Conservation (phyloP, 2,888 invertebrate species). For the Ectobius pallidus region DNA sequence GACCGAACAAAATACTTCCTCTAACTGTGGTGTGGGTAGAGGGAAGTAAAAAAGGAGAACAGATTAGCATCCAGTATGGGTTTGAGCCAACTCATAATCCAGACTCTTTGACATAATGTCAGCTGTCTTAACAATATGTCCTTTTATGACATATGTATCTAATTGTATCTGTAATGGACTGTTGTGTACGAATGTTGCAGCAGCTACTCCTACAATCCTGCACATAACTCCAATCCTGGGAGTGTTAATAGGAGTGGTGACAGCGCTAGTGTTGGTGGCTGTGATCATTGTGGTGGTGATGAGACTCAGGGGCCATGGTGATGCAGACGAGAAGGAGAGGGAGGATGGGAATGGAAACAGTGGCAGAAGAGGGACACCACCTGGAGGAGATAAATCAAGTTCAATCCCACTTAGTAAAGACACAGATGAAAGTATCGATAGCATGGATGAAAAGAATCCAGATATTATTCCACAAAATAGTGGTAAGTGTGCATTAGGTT, state of each 20-base stretch:
- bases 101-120: too few species aligned
- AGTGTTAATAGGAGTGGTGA: conserved; percentile 60
- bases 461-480: conserved; percentile 64
- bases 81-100: too few species aligned
- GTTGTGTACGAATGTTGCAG: too few species aligned
- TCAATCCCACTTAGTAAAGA: conserved; percentile 59
- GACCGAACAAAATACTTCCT: too few species aligned
- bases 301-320: conserved; percentile 54
- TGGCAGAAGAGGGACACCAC: conserved; percentile 20
- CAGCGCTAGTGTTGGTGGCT: conserved; percentile 60
- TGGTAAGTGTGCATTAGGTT: conserved; percentile 52
- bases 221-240: conserved; percentile 63
- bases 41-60: too few species aligned
- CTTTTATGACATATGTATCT: too few species aligned
- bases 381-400: conserved; percentile 51
- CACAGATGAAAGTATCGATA: conserved; percentile 58
- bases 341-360: conserved; percentile 50
- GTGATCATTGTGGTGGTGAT: conserved; percentile 60
- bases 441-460: conserved; percentile 63
- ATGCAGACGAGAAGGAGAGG: conserved; percentile 40
- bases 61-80: too few species aligned
- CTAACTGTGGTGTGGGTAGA: too few species aligned
- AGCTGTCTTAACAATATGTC: too few species aligned
- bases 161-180: too few species aligned
- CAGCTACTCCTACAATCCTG: conserved; percentile 60